A percentile compares a stretch with the other conserved stretches of the same genome.
Conservation (phyloP, 1,140 invertebrate species). For the Paracyclopina nana region DNA sequence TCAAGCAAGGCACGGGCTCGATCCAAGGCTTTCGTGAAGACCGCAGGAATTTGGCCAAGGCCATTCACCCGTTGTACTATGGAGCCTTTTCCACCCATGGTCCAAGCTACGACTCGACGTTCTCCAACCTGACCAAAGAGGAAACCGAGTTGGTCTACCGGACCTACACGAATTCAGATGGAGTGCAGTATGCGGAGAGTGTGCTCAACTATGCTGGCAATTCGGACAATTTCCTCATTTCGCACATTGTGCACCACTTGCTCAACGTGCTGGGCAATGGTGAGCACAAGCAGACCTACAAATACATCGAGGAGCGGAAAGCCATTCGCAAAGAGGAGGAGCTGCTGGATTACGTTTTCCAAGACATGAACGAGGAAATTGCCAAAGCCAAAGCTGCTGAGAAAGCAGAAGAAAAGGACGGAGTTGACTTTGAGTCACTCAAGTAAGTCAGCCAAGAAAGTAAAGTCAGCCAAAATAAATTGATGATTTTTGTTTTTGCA, state of each 20-base stretch:
- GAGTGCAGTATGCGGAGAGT: slow-evolving; percentile 65
- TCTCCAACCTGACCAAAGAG: slow-evolving; percentile 76
- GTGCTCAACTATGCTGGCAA: slow-evolving; percentile 62
- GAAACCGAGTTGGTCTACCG: slow-evolving; percentile 75
- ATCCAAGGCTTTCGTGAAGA: slow-evolving; percentile 60
- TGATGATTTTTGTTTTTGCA: slow-evolving; percentile 51
- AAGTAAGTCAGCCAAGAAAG: no score
- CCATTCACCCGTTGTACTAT: slow-evolving; percentile 73
- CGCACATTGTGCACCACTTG: slow-evolving; percentile 61
- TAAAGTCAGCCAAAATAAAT: slow-evolving; percentile 35
- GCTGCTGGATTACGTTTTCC: slow-evolving; percentile 26
- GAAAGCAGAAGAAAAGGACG: no score
- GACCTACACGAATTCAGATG: slow-evolving; percentile 75
- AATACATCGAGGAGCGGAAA: slow-evolving; percentile 39
- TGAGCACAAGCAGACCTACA: slow-evolving; percentile 56
- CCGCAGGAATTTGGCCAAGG: slow-evolving; percentile 58
- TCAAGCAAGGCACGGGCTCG: slow-evolving; percentile 50
- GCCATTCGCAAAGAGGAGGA: slow-evolving; percentile 39
- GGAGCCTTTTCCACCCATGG: slow-evolving; percentile 88
- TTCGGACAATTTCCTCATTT: slow-evolving; percentile 54
- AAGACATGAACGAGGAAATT: slow-evolving; percentile 18
- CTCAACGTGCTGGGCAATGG: slow-evolving; percentile 59
- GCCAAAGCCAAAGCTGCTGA: no score
- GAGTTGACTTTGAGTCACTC: no score
- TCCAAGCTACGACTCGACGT: slow-evolving; percentile 82